Evolutionary conservation across 37 sponge, comb jelly and placozoan species (phyloP), one percentile per base, ranked within the genome.

Genomic region (Agelas oroides): DNA sequence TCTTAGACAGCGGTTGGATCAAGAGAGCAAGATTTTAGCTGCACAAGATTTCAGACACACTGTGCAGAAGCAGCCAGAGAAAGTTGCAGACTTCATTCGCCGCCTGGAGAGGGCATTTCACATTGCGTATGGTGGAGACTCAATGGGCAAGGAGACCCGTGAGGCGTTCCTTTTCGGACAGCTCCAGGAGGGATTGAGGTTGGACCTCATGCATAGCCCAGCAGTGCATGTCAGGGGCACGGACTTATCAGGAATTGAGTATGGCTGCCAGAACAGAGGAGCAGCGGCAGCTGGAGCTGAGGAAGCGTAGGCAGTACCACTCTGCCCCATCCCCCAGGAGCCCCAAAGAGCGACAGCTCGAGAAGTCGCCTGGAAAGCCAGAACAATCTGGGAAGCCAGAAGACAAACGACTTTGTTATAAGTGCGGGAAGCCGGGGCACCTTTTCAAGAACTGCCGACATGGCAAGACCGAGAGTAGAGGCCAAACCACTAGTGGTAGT

Each of bases 211-310:
- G 64, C 53, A 80, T 15, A 58, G 67, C 12, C 81, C 76, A 13
- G 81, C 88, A 0, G 81, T n/a, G n/a, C n/a, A n/a, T 87, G 25
- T 89, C 89, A 1, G 89, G 89, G 19, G 79, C 83, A 23, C 40
- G 6, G 21, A 58, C 41, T 20, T 82, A 89, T 76, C 5, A 30
- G 13, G 78, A 75, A 63, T 72, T 89, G 55, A 76, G 84, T 55
- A 30, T 62, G 12, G 83, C 89, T 46, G 83, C 89, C 21, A 82
- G 66, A 39, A 71, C 31, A 71, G 89, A 83, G 40, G 89, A 81
- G 39, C 40, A 36, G 71, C 82, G 82, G 59, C 71, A 54, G 37
- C 12, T 23, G 8, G 82, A 81, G 17, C 71, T 81, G 19, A 0
- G 15, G 17, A 81, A 3, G 54, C 76, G 82, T 25, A n/a, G 19